Evolutionary conservation across 2,113 vertebrate species (phyloP), one percentile per base, ranked within the genome.

Genomic region (Caranx melampygus): DNA sequence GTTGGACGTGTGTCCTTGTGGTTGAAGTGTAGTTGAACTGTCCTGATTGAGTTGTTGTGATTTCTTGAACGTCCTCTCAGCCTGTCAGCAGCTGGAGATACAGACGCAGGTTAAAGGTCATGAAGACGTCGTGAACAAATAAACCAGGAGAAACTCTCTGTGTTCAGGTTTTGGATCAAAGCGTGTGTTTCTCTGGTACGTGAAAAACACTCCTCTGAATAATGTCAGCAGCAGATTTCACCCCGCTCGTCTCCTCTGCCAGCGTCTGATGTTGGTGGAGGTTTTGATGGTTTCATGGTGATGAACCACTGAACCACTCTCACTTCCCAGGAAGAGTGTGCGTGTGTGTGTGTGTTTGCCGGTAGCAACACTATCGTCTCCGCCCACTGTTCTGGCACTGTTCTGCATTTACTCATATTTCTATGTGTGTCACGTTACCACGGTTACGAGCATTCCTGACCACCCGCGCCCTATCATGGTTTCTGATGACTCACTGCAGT

Each of bases 401-500:
- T 4, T 18, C 67, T 66, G 34, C 52, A 71, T 71, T 85, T 72
- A 72, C 84, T 78, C 87, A 85, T 78, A 75, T 90, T 86, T 91
- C 75, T 66, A 37, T 55, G 75, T 86, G 85, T 55, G 83, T 87
- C 82, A 72, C 1, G 78, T 87, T 85, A 42, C 88, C 35, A 73
- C 85, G 81, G 90, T 61, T 67, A 82, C 87, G 40, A 45, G 35
- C 42, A 82, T 84, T 83, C 49, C 70, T 65, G 47, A 45, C 63
- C 11, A 10, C 69, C 88, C 92, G 63, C 92, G 13, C 93, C 92
- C 86, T 62, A 31, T 47, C 71, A 10, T 52, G 55, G 33, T 49
- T 83, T 80, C 44, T 70, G 80, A 87, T 94, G 93, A 94, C 40
- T 94, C 93, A 94, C 26, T 54, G 63, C 78, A 60, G 84, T 6